Conservation (phyloP, 2,797 vertebrate genomes). For the Naso thynnoides region DNA sequence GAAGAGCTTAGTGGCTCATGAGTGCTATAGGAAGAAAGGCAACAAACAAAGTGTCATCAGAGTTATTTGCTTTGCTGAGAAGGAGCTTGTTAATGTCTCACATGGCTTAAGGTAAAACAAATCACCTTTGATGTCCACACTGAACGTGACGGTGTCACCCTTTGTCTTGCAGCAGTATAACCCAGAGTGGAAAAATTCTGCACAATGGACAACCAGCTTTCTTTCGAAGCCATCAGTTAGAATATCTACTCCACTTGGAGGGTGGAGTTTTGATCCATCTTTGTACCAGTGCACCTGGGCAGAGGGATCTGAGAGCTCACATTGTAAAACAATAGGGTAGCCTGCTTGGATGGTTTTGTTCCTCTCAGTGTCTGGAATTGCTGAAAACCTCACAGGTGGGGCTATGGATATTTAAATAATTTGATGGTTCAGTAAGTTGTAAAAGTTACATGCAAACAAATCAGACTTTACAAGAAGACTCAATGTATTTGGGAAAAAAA, state of each 20-base stretch:
- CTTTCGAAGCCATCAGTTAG: slow-evolving; percentile 80
- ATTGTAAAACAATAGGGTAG: slow-evolving; percentile 86
- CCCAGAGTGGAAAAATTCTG: slow-evolving; percentile 86
- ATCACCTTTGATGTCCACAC: slow-evolving; percentile 91
- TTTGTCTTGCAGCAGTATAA: slow-evolving; percentile 93
- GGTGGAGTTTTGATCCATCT: slow-evolving; percentile 90
- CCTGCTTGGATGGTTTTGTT: slow-evolving; percentile 81
- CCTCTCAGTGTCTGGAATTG: slow-evolving; percentile 81
- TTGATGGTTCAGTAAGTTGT: slow-evolving; percentile 37
- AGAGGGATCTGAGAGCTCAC: slow-evolving; percentile 88
- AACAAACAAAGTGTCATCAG: slow-evolving; percentile 44
- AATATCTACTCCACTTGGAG: slow-evolving; percentile 78
- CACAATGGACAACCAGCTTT: slow-evolving; percentile 85
- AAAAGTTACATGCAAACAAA: slow-evolving; percentile 18
- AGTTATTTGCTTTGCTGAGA: slow-evolving; percentile 68
- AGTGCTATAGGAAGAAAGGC: slow-evolving; percentile 49
- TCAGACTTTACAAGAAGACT: slow-evolving; percentile 23
- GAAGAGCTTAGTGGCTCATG: slow-evolving; percentile 32
- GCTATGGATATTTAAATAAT: slow-evolving; percentile 81
- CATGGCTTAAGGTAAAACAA: slow-evolving; percentile 56
- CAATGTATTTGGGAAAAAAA: slow-evolving; percentile 5
- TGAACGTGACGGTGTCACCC: slow-evolving; percentile 89
- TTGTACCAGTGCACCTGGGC: slow-evolving; percentile 91
- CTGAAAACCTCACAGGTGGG: slow-evolving; percentile 86
- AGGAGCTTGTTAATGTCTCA: slow-evolving; percentile 61